Evolutionary conservation across 2,113 vertebrate genomes (phyloP).

Genomic region (Amia ocellicauda): DNA sequence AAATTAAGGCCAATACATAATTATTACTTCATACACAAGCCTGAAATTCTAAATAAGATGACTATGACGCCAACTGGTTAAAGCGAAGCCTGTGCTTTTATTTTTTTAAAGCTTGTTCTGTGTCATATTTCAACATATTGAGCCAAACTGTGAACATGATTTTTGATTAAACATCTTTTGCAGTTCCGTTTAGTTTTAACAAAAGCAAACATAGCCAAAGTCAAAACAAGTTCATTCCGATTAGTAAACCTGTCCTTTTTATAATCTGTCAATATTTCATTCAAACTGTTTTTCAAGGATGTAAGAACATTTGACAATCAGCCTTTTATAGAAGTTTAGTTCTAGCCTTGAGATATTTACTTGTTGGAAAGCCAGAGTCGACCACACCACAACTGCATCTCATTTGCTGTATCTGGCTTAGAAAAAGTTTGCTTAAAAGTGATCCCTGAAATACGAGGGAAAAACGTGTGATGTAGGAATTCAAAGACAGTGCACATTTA

Average conservation of each 20-base stretch:
- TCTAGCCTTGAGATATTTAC: conserved; percentile 13
- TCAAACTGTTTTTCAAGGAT: neutral
- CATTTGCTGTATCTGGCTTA: neutral
- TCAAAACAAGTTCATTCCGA: conserved; percentile 4
- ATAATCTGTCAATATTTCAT: neutral
- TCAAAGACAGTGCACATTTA: conserved; percentile 24
- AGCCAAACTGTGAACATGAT: neutral
- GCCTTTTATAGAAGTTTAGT: neutral
- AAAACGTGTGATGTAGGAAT: conserved; percentile 1
- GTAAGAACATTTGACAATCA: neutral
- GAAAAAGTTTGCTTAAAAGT: neutral
- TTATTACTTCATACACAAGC: too few species aligned
- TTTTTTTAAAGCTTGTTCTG: too few species aligned
- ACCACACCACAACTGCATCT: neutral
- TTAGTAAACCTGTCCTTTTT: conserved; percentile 1
- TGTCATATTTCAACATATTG: too few species aligned
- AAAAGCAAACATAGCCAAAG: neutral
- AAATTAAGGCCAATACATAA: too few species aligned
- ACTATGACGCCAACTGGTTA: too few species aligned
- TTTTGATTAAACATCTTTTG: conserved; percentile 5
- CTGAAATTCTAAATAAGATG: too few species aligned
- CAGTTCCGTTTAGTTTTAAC: neutral
- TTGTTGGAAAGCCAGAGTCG: neutral
- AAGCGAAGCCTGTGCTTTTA: too few species aligned
- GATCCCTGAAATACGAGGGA: neutral